Evolutionary conservation across 2,888 invertebrate species (phyloP).

Genomic region (Chrysolina americana): DNA sequence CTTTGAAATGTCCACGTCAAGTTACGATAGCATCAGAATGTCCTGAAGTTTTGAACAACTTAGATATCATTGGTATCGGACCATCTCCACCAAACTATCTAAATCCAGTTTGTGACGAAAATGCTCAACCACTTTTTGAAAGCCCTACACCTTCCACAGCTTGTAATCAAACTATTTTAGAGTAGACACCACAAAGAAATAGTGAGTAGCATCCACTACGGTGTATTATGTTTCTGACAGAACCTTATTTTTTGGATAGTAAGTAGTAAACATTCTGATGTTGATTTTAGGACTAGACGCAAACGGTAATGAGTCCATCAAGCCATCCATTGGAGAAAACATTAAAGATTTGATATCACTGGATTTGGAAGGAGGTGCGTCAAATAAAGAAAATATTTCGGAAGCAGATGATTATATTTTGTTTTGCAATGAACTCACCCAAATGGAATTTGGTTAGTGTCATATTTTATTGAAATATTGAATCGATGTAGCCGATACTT

Average conservation of each 20-base stretch:
- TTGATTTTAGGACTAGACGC: neutral
- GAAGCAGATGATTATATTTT: neutral
- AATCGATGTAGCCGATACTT: too few species aligned
- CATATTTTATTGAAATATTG: too few species aligned
- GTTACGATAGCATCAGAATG: neutral
- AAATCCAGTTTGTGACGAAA: conserved; percentile 9
- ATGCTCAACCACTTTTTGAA: neutral
- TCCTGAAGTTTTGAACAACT: too few species aligned
- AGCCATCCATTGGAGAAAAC: neutral
- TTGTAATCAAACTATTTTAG: conserved; percentile 10
- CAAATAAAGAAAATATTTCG: neutral
- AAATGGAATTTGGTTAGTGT: neutral
- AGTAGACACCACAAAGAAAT: conserved; percentile 6
- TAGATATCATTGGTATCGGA: too few species aligned
- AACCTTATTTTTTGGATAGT: neutral
- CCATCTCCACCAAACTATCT: neutral
- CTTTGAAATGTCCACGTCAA: neutral
- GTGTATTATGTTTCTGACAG: conserved; percentile 11
- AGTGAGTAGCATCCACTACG: neutral
- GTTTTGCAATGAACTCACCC: neutral
- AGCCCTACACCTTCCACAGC: conserved; percentile 8
- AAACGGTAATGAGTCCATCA: neutral
- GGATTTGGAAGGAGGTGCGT: conserved; percentile 6
- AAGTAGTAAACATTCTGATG: conserved; percentile 8
- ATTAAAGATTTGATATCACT: neutral